A percentile compares a stretch with the other conserved stretches of the same genome.
phyloP scores from a whole-genome alignment of 1,140 invertebrate species.

The Tyrophagus putrescentiae region DNA sequence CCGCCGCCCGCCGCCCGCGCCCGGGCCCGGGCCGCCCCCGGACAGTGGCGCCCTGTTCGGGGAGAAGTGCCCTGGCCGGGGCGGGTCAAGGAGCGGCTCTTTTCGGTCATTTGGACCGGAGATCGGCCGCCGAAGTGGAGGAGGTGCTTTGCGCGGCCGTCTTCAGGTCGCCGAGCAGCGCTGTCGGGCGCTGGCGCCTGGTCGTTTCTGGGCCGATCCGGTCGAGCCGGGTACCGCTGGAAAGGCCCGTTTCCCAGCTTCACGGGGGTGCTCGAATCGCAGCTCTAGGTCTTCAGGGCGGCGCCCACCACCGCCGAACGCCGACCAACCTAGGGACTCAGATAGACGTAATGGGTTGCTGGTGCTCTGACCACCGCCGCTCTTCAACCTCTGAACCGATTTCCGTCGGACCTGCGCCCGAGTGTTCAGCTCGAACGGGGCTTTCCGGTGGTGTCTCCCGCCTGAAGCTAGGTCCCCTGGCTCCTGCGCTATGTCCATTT shows the following conservation, averaged over 20 bases:
- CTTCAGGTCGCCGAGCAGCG: not conserved
- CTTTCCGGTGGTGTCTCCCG: constrained; percentile 9
- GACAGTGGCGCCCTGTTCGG: not conserved
- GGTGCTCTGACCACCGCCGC: no score
- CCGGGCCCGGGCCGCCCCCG: not conserved
- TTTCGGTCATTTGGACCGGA: not conserved
- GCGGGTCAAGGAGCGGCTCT: not conserved
- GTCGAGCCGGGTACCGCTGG: not conserved
- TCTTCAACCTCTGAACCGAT: no score
- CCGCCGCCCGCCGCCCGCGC: not conserved
- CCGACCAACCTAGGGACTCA: not conserved
- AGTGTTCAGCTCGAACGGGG: not conserved
- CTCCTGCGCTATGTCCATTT: no score
- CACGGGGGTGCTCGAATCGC: no score
- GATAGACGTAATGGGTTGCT: constrained; percentile 13
- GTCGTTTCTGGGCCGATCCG: not conserved
- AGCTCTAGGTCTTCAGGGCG: not conserved
- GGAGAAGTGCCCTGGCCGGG: not conserved
- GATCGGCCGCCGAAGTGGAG: not conserved
- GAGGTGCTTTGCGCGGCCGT: not conserved
- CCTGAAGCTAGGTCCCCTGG: no score
- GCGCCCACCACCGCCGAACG: not conserved
- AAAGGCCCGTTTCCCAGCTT: not conserved
- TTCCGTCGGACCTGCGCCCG: no score
- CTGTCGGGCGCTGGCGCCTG: not conserved